Percentiles rank a stretch among this genome's conserved stretches.
phyloP scores from a whole-genome alignment of 2,113 vertebrate species.

The Bos indicus region DNA sequence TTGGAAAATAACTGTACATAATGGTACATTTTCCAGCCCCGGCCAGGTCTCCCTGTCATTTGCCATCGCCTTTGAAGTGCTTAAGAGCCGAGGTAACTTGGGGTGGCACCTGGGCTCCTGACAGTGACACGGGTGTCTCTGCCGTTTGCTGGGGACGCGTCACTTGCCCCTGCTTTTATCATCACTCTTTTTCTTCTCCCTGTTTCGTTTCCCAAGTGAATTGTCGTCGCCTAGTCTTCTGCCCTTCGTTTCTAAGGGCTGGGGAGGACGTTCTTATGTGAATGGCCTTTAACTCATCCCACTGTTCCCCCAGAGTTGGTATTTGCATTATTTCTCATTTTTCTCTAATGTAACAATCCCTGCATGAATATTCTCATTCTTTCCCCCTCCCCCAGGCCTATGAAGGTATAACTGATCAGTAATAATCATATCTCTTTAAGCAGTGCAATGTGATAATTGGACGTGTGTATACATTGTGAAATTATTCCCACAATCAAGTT shows the following conservation, averaged over 20 bases:
- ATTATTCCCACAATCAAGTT: background rate
- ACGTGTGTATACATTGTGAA: background rate
- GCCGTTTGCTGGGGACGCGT: background rate
- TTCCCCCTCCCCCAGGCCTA: background rate
- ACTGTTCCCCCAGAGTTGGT: background rate
- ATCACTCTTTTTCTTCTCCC: background rate
- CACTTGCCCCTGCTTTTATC: background rate
- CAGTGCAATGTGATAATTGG: background rate
- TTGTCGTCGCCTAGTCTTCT: background rate
- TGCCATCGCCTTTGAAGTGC: slow-evolving; percentile 42
- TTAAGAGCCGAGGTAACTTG: background rate
- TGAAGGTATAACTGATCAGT: background rate
- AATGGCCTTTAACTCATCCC: background rate
- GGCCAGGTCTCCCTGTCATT: background rate
- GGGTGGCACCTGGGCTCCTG: background rate
- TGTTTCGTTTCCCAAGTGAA: background rate
- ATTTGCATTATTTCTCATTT: background rate
- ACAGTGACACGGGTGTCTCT: background rate
- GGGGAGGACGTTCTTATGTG: background rate
- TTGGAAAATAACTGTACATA: slow-evolving; percentile 59
- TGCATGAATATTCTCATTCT: background rate
- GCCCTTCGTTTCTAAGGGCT: background rate
- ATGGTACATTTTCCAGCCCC: slow-evolving; percentile 45
- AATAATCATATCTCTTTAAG: background rate
- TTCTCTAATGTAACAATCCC: background rate